Conservation (phyloP, 2,888 invertebrate genomes). For the Athalia cordata region DNA sequence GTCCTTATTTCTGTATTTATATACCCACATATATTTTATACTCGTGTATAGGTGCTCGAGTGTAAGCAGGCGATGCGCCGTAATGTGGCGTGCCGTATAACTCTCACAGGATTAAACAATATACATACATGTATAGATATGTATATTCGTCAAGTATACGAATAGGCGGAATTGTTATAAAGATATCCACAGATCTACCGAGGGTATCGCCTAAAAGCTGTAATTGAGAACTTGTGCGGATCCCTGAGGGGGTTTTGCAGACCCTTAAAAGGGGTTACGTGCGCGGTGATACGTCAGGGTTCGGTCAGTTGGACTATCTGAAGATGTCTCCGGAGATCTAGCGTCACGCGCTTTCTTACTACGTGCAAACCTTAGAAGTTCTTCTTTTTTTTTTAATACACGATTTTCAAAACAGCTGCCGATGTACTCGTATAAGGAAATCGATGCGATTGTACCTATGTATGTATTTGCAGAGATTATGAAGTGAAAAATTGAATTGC, state of each 20-base stretch:
- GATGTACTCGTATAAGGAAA: slow-evolving; percentile 22
- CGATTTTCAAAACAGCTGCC: slow-evolving; percentile 2
- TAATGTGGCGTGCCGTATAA: slow-evolving; percentile 17
- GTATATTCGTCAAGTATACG: slow-evolving; percentile 21
- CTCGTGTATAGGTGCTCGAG: background rate
- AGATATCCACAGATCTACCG: too few relatives aligned
- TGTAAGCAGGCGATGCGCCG: background rate
- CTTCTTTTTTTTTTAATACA: background rate
- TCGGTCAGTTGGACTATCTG: slow-evolving; percentile 20
- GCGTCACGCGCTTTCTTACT: background rate
- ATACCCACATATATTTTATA: too few relatives aligned
- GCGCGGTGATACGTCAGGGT: background rate
- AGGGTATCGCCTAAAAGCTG: slow-evolving; percentile 32
- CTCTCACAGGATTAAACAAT: slow-evolving; percentile 35
- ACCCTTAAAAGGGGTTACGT: slow-evolving; percentile 38
- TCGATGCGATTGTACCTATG: background rate
- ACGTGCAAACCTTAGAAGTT: background rate
- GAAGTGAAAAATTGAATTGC: background rate
- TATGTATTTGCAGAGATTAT: slow-evolving; percentile 1
- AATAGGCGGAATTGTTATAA: background rate
- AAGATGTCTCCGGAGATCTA: slow-evolving; percentile 29
- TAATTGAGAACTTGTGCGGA: slow-evolving; percentile 29
- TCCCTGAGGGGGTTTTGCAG: slow-evolving; percentile 20
- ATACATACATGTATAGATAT: too few relatives aligned
- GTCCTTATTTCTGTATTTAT: background rate